Base-by-base conservation (phyloP, 1,140 invertebrate species). In the Drosophila yakuba region DNA sequence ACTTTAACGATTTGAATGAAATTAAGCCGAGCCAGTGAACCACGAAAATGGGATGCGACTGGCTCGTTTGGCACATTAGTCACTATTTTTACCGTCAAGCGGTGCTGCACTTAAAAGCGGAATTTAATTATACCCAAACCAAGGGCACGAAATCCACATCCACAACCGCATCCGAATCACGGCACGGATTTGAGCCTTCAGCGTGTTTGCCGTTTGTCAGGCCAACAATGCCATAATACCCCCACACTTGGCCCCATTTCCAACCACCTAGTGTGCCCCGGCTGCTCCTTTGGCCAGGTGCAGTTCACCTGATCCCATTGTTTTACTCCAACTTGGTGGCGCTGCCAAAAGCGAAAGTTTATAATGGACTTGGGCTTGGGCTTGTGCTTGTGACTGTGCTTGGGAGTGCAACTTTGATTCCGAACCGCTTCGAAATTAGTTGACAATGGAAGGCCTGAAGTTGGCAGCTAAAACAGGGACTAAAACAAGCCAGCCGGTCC, bases 11-110 rank as follows among this genome's bases (percentile, higher is more conserved):
- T 57, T 69, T 56, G 36, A 67, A 86, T 54, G 41, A 55, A 81
- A 86, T 85, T 81, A 74, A 74, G 58, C 45, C 51, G 52, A 86
- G 32, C 56, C 78, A 86, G 36, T 86, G 78, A 72, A 48, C 78
- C 78, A 66, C 23, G 59, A 80, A 77, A 62, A 67, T 35, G 61
- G 41, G 58, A 60, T 51, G 51, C 63, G 45, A 63, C 23, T 63
- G 48, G 41, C 56, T 74, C 76, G 45, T 50, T 50, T 73, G 55
- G 36, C 56, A 69, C 64, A 78, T 79, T 79, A 74, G 73, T 56
- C 50, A 38, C 68, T 78, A 78, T 78, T 74, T 82, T 69, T 74
- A 67, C 14, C 45, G 39, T 47, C 50, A 15, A 54, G 28, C 43
- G 12, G 36, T 35, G 36, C 48, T 75, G 71, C 73, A 75, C 73